Conservation (phyloP, 2,888 invertebrate species). For the Ferrisia virgata region DNA sequence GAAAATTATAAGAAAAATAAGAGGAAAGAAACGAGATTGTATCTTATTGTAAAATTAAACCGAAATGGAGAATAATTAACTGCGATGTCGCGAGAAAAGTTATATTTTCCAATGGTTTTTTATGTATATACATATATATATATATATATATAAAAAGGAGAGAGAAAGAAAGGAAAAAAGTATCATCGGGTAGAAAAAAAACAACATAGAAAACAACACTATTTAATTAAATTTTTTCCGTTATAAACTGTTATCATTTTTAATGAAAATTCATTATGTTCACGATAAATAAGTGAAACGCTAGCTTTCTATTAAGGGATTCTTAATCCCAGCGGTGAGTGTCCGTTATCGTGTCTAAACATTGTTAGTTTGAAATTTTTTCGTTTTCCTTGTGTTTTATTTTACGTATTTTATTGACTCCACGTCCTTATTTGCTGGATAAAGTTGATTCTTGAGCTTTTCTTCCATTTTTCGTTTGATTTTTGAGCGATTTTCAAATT, state of each 20-base stretch:
- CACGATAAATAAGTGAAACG: neutral
- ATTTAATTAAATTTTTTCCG: slow-evolving; percentile 26
- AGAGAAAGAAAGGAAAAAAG: neutral
- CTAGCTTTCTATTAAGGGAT: slow-evolving; percentile 12
- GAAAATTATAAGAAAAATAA: slow-evolving; percentile 7
- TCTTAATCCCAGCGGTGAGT: neutral
- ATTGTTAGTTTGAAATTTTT: neutral
- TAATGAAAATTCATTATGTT: slow-evolving; percentile 29
- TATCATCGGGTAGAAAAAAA: neutral
- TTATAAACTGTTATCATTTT: slow-evolving; percentile 23
- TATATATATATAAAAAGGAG: too few species aligned
- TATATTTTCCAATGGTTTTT: slow-evolving; percentile 16
- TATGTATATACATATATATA: too few species aligned
- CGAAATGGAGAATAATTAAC: slow-evolving; percentile 20
- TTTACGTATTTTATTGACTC: neutral
- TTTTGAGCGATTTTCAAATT: too few species aligned
- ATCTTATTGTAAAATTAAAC: slow-evolving; percentile 14
- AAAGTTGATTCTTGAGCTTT: too few species aligned
- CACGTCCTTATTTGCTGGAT: too few species aligned
- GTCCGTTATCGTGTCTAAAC: neutral
- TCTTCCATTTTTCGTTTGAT: neutral
- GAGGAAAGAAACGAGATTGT: neutral
- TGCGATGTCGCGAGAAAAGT: slow-evolving; percentile 20
- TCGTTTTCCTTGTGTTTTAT: neutral
- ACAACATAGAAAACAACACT: slow-evolving; percentile 2